Evolutionary conservation across 2,797 vertebrate genomes (phyloP), one percentile per base, ranked within the genome.

Genomic region (Peromyscus nudipes): DNA sequence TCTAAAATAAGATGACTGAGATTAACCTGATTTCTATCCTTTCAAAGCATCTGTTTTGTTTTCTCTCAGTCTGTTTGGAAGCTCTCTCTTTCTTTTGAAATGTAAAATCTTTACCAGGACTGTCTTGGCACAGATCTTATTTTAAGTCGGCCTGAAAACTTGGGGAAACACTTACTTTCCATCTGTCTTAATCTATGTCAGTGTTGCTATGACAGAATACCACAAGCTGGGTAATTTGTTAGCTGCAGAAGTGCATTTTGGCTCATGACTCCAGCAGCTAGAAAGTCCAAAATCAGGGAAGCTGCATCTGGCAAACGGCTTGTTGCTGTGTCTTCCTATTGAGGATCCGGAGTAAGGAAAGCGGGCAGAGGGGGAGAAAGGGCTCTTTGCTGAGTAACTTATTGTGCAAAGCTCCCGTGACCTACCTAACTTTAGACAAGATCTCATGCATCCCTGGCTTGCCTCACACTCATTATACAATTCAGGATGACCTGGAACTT

Each of bases 21-120:
- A 92, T 17, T 64, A 79, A 94, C 6, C 57, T 73, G 62, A 83
- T n/a, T 75, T 60, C 37, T 64, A 6, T n/a, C 40, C 31, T 95
- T 89, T 83, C 87, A 77, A 95, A 96, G 64, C 46, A 57, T 17
- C 52, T 37, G 31, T 88, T 88, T 46, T 34, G 16, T 87, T 92
- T 86, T 69, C 88, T 95, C 60, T 85, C 86, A 65, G 55, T 92
- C 96, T 93, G 6, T 75, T 91, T 84, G 77, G 71, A 90, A 84
- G 4, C 73, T 88, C 60, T 91, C 67, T 71, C 1, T 84, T 89
- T 43, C 43, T 85, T n/a, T 67, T 83, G 12, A 91, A 76, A 94
- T 65, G 69, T 83, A 23, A 77, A 94, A 88, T 91, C 86, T 40
- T 97, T 65, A 86, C n/a, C 37, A 57, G 57, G 49, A 49, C 77